These are phyloP conservation scores for Rhimphoctona megacephalus DNA, from an alignment of 2,888 invertebrate species.

Conservation along the genomic window DNA sequence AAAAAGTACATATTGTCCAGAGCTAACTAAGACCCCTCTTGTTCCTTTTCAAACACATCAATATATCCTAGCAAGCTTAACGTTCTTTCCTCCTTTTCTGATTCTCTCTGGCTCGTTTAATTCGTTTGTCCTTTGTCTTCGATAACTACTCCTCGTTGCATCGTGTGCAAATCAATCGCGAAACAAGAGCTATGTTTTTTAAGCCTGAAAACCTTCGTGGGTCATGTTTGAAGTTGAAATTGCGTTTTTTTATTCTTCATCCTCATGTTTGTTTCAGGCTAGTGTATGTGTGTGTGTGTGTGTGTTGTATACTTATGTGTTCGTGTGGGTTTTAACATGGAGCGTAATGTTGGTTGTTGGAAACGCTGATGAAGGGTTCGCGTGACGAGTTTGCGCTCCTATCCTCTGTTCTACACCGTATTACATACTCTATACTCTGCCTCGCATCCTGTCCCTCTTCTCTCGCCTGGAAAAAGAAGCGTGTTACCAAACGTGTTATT, in stretches of 20 bases:
- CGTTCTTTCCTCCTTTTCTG: constrained; percentile 6
- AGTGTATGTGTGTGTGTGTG: constrained; percentile 50
- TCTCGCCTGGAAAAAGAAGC: constrained; percentile 30
- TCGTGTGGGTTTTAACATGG: constrained; percentile 75
- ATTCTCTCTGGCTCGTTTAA: constrained; percentile 58
- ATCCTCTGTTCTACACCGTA: constrained; percentile 70
- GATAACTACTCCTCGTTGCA: constrained; percentile 27
- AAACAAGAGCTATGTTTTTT: constrained; percentile 11
- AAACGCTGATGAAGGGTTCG: constrained; percentile 84
- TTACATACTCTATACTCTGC: constrained; percentile 80
- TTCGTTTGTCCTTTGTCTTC: constrained; percentile 65
- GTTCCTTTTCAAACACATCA: neutral
- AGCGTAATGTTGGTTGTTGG: constrained; percentile 81
- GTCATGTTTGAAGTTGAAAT: constrained; percentile 17
- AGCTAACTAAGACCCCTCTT: constrained; percentile 36
- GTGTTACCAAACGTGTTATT: constrained; percentile 46
- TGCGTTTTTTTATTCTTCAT: constrained; percentile 2
- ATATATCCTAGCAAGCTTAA: neutral
- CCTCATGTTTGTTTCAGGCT: constrained; percentile 41
- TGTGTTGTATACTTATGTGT: constrained; percentile 62
- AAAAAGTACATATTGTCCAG: constrained; percentile 35
- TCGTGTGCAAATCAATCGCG: constrained; percentile 32
- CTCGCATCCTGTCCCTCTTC: constrained; percentile 85
- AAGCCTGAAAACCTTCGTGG: constrained; percentile 7
- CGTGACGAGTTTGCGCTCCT: constrained; percentile 81